Base-by-base conservation (phyloP, 2,797 vertebrate genomes). In the Epinephelus malabaricus region DNA sequence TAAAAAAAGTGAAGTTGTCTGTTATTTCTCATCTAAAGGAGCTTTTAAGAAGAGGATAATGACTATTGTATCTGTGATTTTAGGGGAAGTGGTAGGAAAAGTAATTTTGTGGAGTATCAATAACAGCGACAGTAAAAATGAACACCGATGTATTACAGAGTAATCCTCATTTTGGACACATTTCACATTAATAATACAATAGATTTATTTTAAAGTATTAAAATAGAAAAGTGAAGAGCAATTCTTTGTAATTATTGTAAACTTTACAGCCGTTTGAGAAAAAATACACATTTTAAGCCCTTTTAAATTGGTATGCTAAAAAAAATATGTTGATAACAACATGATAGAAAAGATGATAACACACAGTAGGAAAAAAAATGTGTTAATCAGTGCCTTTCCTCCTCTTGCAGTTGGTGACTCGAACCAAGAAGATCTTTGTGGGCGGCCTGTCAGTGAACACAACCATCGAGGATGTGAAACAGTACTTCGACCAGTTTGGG, bases 361-460 rank as follows among this genome's bases (percentile, higher is more conserved):
- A 73, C 17, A 50, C 6, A 46, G 34, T 30, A 40, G 5, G n/a
- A 6, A 21, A 21, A 58, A 46, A 53, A 27, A 51, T n/a, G 50
- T 19, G 18, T 53, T 85, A 17, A 79, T 70, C 53, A 3, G 19
- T 40, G 7, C 7, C 7, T 69, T 58, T 73, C 45, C 12, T 74
- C 12, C 45, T 72, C 61, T 93, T 92, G 88, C 95, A 99, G 98
- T 95, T 99, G 94, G 98, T 99, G 96, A 99, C 98, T 88, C 97
- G 98, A 92, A 99, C 98, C 82, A 99, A 99, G 97, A 99, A 99
- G 96, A 99, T 99, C 95, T 99, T 99, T 94, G 98, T 99, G 54
- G 98, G 98, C 80, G 98, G 98, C 77, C 94, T 99, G 84, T 99
- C 98, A 0, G 98, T 99, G 92, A 99, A 98, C 95, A 99, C 98